Percentiles rank a stretch among this genome's conserved stretches.
These are phyloP conservation scores for Gobiocypris rarus DNA, from an alignment of 2,113 vertebrate species.

Conservation along the genomic window DNA sequence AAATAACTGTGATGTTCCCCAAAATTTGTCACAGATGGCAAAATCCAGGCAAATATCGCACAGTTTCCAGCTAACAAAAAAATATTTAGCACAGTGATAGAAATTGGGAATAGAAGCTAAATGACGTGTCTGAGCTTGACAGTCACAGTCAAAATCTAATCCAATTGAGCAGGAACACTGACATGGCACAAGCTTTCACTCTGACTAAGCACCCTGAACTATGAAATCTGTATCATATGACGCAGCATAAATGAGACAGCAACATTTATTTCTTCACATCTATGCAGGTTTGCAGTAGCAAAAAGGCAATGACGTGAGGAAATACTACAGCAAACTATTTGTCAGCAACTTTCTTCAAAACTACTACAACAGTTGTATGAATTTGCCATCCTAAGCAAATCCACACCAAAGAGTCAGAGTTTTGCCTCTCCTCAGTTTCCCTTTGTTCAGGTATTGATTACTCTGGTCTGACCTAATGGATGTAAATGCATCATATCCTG, in stretches of 20 bases:
- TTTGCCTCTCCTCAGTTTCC: conserved; percentile 20
- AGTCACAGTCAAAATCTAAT: neutral
- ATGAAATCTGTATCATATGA: neutral
- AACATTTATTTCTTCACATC: neutral
- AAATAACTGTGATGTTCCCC: neutral
- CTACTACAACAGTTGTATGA: neutral
- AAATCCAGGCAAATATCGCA: neutral
- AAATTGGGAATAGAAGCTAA: neutral
- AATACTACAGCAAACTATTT: neutral
- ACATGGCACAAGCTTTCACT: conserved; percentile 5
- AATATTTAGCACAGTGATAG: neutral
- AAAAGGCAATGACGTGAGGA: neutral
- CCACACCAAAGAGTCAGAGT: neutral
- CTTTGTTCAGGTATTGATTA: conserved; percentile 48
- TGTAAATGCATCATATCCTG: conserved; percentile 43
- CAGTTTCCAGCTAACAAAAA: neutral
- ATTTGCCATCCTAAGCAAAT: conserved; percentile 14
- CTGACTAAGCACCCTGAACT: neutral
- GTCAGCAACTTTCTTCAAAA: conserved; percentile 14
- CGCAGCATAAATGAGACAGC: conserved; percentile 28
- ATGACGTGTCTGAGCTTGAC: neutral
- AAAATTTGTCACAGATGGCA: neutral
- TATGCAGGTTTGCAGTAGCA: neutral
- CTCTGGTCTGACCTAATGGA: conserved; percentile 41
- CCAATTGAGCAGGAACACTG: neutral